Percentiles rank a stretch among this genome's conserved stretches.
These are phyloP conservation scores for Metellina segmentata DNA, from an alignment of 2,888 invertebrate species.

Conservation along the genomic window DNA sequence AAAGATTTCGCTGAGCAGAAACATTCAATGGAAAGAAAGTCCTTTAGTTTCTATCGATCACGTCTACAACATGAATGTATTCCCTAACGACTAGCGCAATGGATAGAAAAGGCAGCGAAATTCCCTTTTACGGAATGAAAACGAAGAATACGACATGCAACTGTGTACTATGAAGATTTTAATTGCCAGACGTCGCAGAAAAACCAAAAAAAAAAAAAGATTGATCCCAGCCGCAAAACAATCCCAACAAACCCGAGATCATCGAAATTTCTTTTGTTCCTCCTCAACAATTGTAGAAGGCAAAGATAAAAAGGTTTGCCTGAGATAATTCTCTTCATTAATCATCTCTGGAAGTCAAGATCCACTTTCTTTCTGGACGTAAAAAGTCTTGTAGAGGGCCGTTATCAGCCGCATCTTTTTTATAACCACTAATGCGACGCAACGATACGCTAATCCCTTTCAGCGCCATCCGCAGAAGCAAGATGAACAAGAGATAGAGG, in stretches of 20 bases:
- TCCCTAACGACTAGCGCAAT: neutral
- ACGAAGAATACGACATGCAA: neutral
- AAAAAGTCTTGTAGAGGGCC: neutral
- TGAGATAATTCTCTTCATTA: neutral
- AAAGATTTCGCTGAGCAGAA: too few relatives aligned
- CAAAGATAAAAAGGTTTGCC: neutral
- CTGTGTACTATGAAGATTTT: neutral
- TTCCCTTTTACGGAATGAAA: too few relatives aligned
- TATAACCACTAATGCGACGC: neutral
- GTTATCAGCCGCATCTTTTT: neutral
- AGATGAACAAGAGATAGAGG: neutral
- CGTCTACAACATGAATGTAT: neutral
- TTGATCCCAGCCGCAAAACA: neutral
- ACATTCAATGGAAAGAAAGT: neutral
- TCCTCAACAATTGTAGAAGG: neutral
- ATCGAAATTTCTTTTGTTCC: neutral
- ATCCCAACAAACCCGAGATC: neutral
- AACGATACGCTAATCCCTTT: neutral
- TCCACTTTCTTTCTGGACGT: neutral
- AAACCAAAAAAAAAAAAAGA: neutral
- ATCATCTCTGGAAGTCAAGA: neutral
- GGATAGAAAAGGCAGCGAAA: neutral
- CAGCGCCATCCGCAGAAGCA: neutral
- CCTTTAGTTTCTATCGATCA: neutral
- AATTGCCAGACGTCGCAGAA: neutral